Conservation (phyloP, 1,140 invertebrate species). For the Drosophila nasuta region DNA sequence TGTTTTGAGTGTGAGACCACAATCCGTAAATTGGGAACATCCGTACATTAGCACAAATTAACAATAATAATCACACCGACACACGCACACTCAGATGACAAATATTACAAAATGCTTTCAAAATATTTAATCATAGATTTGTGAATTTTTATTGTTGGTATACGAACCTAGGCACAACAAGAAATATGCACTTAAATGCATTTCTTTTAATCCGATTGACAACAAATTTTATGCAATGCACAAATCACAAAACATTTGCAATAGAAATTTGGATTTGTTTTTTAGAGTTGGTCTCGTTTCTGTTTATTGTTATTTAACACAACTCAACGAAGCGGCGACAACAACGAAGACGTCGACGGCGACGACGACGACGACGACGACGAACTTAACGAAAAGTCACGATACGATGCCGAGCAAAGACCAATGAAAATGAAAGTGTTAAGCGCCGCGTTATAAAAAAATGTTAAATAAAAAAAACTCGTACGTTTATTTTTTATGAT, state of each 20-base stretch:
- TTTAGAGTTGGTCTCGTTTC: constrained; percentile 50
- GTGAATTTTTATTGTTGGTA: constrained; percentile 31
- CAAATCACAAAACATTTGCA: constrained; percentile 39
- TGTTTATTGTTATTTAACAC: constrained; percentile 80
- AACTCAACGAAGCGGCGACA: constrained; percentile 59
- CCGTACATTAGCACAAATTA: constrained; percentile 65
- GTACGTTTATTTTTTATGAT: constrained; percentile 19
- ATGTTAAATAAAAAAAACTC: constrained; percentile 39
- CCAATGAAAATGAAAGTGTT: constrained; percentile 77
- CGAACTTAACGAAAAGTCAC: constrained; percentile 39
- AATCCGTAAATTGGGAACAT: constrained; percentile 18
- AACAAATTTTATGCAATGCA: constrained; percentile 28
- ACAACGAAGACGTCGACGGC: constrained; percentile 9
- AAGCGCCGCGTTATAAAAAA: constrained; percentile 47
- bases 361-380: constrained; percentile 13
- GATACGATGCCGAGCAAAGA: constrained; percentile 50
- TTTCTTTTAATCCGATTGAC: constrained; percentile 37
- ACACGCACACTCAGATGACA: background rate
- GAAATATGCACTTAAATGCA: constrained; percentile 65
- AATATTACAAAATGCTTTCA: constrained; percentile 54
- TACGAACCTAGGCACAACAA: constrained; percentile 73
- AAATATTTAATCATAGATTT: constrained; percentile 2
- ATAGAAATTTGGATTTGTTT: constrained; percentile 27
- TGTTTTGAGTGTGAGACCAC: constrained; percentile 50
- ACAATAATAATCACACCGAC: constrained; percentile 35